phyloP scores from a whole-genome alignment of 2,113 vertebrate species.

The Euleptes europaea region DNA sequence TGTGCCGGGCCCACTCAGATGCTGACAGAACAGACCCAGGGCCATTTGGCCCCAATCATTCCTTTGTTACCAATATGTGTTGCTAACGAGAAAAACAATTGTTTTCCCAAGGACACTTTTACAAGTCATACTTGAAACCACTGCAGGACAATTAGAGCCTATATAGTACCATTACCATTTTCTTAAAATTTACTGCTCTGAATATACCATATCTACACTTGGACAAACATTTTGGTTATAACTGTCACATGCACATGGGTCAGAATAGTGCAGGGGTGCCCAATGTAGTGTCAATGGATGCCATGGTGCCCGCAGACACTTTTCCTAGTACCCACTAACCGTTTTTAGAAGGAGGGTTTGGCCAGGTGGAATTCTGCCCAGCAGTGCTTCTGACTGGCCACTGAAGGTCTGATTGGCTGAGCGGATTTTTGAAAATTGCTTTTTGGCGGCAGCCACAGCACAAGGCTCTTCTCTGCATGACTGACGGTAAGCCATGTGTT shows the following conservation, averaged over 20 bases:
- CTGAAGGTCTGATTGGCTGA: no score
- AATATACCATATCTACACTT: not conserved
- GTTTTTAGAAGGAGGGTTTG: no score
- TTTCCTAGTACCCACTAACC: no score
- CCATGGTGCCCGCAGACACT: no score
- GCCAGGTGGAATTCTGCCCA: no score
- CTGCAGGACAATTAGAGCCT: not conserved
- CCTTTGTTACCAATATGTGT: not conserved
- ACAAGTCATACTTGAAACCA: not conserved
- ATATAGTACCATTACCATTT: not conserved
- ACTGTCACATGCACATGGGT: not conserved
- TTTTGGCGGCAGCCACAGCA: no score
- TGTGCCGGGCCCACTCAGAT: not conserved
- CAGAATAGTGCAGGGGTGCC: not conserved
- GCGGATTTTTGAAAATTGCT: no score
- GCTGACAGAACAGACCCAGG: not conserved
- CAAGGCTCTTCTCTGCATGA: no score
- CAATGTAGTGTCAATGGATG: no score
- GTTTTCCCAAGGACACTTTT: not conserved
- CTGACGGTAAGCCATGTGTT: no score
- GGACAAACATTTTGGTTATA: not conserved
- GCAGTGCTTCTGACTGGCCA: no score
- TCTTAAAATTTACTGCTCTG: not conserved
- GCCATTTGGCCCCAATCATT: not conserved
- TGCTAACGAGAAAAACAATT: not conserved